Conservation (phyloP, 2,888 invertebrate species). For the Endotricha flammealis region DNA sequence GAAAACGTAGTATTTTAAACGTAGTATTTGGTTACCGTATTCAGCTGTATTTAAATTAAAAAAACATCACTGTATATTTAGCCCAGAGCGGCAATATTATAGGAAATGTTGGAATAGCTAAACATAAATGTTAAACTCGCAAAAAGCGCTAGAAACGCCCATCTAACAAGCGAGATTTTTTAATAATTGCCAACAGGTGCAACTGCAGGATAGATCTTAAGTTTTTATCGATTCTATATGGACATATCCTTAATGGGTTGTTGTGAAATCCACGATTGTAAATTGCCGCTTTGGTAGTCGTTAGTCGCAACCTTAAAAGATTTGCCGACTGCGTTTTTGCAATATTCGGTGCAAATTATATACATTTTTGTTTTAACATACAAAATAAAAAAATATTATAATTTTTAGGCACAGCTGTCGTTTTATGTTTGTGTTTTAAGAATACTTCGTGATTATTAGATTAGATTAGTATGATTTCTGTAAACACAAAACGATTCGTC, state of each 20-base stretch:
- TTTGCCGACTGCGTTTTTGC: slow-evolving; percentile 8
- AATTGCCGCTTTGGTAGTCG: slow-evolving; percentile 41
- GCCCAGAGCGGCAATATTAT: slow-evolving; percentile 19
- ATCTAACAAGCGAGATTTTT: slow-evolving; percentile 46
- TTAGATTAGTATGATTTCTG: too few relatives aligned
- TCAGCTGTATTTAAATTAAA: too few relatives aligned
- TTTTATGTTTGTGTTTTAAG: too few relatives aligned
- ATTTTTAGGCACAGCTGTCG: slow-evolving; percentile 9
- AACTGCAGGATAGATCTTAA: slow-evolving; percentile 36
- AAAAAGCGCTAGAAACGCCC: slow-evolving; percentile 41
- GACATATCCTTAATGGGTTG: slow-evolving; percentile 43
- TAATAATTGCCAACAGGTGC: slow-evolving; percentile 51
- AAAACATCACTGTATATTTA: too few relatives aligned
- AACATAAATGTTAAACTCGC: slow-evolving; percentile 40
- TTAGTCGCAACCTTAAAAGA: slow-evolving; percentile 19
- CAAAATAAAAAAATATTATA: slow-evolving; percentile 4
- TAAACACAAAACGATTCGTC: too few relatives aligned
- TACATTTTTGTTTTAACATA: slow-evolving; percentile 8
- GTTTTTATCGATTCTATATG: slow-evolving; percentile 38
- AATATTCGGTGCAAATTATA: slow-evolving; percentile 6
- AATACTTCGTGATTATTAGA: too few relatives aligned
- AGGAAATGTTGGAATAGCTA: slow-evolving; percentile 41
- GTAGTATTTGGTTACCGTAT: too few relatives aligned
- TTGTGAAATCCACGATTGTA: slow-evolving; percentile 48
- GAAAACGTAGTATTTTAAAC: too few relatives aligned